Base-by-base conservation (phyloP, 2,888 invertebrate genomes). In the Herminia tarsipennalis region DNA sequence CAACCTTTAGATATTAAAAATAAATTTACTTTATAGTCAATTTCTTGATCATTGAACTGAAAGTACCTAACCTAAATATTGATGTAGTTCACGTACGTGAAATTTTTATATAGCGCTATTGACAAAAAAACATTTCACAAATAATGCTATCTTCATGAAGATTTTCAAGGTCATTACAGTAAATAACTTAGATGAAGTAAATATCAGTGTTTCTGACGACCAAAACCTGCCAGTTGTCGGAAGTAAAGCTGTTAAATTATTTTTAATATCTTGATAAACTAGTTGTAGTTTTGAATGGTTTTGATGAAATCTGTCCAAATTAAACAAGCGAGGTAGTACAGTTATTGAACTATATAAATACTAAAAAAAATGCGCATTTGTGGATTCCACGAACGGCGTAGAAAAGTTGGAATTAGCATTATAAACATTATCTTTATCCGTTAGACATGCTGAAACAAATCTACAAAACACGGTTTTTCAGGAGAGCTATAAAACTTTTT, bases 271-370 rank as follows among this genome's bases (percentile, higher is more conserved):
- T 47, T 16, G 10, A 33, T 5, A 30, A 45, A n/a, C 27, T 63
- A 10, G 44, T 13, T 3, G 12, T 59, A 2, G 13, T 67, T 20
- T 49, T 66, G 5, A 66, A 67, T 24, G 65, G 66, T 20, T 65
- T 65, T 47, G 66, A 67, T 47, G 66, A 67, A 56, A 65, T 67
- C 21, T 57, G 56, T 37, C 66, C 66, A 0, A 52, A 65, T 41
- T 67, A 45, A 18, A 35, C 52, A 3, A 21, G 35, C 14, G 42
- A 49, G 12, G 53, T 55, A 27, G 45, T 58, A 6, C 24, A 56
- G 12, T 22, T 67, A 34, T 33, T 58, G 9, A 32, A 42, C 39
- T 17, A 34, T 1, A 33, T 67, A 1, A 53, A 44, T 14, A 38
- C 16, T 0, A 56, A 52, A 1, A 59, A 45, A 22, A 12, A 48